phyloP scores from a whole-genome alignment of 2,797 vertebrate species.

The Harpagifer antarcticus region DNA sequence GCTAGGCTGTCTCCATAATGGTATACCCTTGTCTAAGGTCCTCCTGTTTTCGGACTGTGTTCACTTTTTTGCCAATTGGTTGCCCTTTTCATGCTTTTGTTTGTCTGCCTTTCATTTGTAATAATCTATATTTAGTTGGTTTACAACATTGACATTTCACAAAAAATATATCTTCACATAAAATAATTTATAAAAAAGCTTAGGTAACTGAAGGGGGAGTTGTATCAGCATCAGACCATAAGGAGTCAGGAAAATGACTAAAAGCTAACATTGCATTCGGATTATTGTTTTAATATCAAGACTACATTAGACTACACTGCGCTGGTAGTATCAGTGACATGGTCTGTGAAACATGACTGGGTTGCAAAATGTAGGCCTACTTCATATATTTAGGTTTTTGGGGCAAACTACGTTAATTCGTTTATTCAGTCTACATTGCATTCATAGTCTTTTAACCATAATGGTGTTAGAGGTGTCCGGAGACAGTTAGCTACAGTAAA shows the following conservation, averaged over 20 bases:
- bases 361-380: neutral
- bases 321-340: neutral
- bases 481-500: neutral
- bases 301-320: neutral
- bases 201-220: neutral
- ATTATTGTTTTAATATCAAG: neutral
- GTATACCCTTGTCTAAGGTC: conserved; percentile 39
- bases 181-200: neutral
- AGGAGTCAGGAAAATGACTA: neutral
- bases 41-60: conserved; percentile 4
- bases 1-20: conserved; percentile 43
- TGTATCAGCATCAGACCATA: neutral
- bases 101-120: neutral
- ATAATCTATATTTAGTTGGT: neutral
- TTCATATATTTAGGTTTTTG: neutral
- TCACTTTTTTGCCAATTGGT: neutral
- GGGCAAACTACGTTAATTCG: too few relatives aligned
- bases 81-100: neutral
- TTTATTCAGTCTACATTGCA: too few relatives aligned
- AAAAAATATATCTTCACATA: neutral
- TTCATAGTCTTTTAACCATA: neutral
- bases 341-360: neutral
- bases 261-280: conserved; percentile 3
- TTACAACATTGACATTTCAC: neutral
- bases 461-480: neutral